Conservation (phyloP, 2,888 invertebrate species). For the Cheilosia vernalis region DNA sequence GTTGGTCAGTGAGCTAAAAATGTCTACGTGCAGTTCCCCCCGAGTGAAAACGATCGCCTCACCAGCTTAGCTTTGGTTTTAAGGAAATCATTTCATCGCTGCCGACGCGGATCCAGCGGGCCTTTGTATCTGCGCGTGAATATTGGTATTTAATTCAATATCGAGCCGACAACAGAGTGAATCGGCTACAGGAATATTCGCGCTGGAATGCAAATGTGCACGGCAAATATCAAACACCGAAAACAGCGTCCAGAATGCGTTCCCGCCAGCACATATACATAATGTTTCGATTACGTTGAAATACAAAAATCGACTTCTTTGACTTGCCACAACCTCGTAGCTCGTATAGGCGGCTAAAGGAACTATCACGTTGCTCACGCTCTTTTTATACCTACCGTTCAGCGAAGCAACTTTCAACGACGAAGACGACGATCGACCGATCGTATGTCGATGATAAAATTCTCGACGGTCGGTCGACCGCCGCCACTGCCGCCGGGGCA, state of each 20-base stretch:
- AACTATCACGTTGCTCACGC: constrained; percentile 65
- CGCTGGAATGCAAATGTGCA: constrained; percentile 73
- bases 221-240: constrained; percentile 73
- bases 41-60: neutral
- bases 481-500: constrained; percentile 50
- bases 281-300: constrained; percentile 32
- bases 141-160: constrained; percentile 75
- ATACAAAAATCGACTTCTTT: constrained; percentile 47
- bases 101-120: constrained; percentile 29
- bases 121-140: constrained; percentile 70
- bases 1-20: constrained; percentile 35
- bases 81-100: constrained; percentile 53
- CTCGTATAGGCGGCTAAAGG: neutral
- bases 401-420: constrained; percentile 19
- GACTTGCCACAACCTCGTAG: constrained; percentile 19
- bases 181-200: constrained; percentile 44
- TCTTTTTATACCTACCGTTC: constrained; percentile 52
- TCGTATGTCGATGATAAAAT: constrained; percentile 72
- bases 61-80: constrained; percentile 47
- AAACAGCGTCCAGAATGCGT: constrained; percentile 70
- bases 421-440: constrained; percentile 46
- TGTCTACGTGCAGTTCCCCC: neutral
- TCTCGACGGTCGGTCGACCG: constrained; percentile 72
- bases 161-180: constrained; percentile 44
- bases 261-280: constrained; percentile 10